These are phyloP conservation scores for Copidosoma aretas DNA, from an alignment of 2,888 invertebrate species.

Conservation along the genomic window DNA sequence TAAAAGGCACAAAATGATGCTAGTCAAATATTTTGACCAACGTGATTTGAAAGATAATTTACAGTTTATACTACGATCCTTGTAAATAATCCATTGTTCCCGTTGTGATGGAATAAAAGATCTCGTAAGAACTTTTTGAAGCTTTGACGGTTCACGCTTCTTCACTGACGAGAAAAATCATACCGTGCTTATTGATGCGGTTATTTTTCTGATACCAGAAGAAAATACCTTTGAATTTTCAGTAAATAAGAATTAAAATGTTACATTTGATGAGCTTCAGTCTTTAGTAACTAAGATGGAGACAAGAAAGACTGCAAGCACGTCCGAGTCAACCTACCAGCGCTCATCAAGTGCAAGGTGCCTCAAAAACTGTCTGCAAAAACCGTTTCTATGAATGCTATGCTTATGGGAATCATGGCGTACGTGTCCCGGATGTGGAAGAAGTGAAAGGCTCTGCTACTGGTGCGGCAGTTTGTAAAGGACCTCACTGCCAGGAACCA, in stretches of 20 bases:
- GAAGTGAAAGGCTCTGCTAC: too few relatives aligned
- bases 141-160: conserved; percentile 5
- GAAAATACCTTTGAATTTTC: conserved; percentile 4
- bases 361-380: too few relatives aligned
- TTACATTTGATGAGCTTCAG: too few relatives aligned
- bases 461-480: too few relatives aligned
- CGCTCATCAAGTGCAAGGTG: too few relatives aligned
- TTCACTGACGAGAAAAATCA: conserved; percentile 32
- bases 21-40: conserved; percentile 27
- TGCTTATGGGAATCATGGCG: too few relatives aligned
- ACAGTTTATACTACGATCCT: conserved; percentile 25
- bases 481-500: too few relatives aligned
- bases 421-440: too few relatives aligned
- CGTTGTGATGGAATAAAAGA: conserved; percentile 33
- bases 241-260: too few relatives aligned
- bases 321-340: too few relatives aligned
- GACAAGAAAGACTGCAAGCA: neutral
- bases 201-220: conserved; percentile 25
- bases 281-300: too few relatives aligned
- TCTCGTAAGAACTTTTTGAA: conserved; percentile 25
- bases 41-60: conserved; percentile 19
- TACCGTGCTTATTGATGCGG: conserved; percentile 26
- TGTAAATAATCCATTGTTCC: conserved; percentile 25
- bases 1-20: conserved; percentile 28
- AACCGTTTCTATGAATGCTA: too few relatives aligned